phyloP scores from a whole-genome alignment of 2,113 vertebrate genomes.

The Datnioides undecimradiatus region DNA sequence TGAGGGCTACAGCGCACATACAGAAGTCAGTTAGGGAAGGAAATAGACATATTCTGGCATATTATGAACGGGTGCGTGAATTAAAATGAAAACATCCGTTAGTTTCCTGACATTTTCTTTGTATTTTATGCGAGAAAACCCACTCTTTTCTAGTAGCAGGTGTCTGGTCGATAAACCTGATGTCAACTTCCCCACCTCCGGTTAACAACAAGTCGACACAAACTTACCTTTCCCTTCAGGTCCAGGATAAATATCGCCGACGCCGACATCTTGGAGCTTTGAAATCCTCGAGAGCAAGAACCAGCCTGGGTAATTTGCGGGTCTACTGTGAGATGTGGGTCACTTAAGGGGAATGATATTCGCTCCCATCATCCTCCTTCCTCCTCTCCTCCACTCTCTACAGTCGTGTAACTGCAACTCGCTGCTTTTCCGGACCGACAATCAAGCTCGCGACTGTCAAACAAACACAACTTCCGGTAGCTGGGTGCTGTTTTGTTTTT shows the following conservation, averaged over 20 bases:
- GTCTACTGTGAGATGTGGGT: slow-evolving; percentile 58
- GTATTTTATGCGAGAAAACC: neutral
- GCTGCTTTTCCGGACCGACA: slow-evolving; percentile 44
- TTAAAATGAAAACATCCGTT: fast-evolving
- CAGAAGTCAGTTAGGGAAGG: neutral
- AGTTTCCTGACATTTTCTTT: neutral
- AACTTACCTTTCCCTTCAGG: slow-evolving; percentile 89
- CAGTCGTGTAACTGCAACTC: slow-evolving; percentile 33
- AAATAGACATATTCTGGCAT: neutral
- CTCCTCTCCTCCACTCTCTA: slow-evolving; percentile 43
- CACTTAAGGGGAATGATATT: slow-evolving; percentile 41
- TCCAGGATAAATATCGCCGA: slow-evolving; percentile 88
- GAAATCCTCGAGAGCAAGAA: slow-evolving; percentile 27
- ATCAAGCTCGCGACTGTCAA: slow-evolving; percentile 23
- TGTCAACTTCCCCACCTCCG: slow-evolving; percentile 58
- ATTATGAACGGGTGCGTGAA: fast-evolving
- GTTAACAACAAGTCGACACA: slow-evolving; percentile 60
- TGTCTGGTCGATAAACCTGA: slow-evolving; percentile 17
- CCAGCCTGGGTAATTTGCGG: neutral
- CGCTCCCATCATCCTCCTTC: slow-evolving; percentile 69
- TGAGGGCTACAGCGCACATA: neutral
- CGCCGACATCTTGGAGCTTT: slow-evolving; percentile 84
- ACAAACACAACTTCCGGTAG: slow-evolving; percentile 15
- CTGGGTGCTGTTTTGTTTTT: neutral
- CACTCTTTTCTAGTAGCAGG: slow-evolving; percentile 36